A percentile compares a stretch with the other conserved stretches of the same genome.
Conservation (phyloP, 1,140 invertebrate genomes). For the Carcinoscorpius rotundicauda region DNA sequence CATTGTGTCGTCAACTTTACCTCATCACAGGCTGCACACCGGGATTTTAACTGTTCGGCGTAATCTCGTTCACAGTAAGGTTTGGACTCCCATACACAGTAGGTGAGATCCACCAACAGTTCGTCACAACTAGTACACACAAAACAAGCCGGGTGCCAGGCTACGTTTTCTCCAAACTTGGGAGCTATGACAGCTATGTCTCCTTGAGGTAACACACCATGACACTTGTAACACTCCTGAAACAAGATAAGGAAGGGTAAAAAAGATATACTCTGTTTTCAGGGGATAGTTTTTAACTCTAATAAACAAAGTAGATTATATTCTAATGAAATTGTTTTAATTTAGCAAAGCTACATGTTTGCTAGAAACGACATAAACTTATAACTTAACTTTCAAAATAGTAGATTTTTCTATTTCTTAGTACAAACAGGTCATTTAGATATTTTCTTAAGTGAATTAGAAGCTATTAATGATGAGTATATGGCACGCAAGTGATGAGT, state of each 20-base stretch:
- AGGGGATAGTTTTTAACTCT: neutral
- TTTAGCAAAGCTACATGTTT: neutral
- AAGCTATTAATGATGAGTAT: too few relatives aligned
- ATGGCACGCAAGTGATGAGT: too few relatives aligned
- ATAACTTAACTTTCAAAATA: too few relatives aligned
- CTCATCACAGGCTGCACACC: slow-evolving; percentile 89
- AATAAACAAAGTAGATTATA: neutral
- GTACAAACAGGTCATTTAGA: too few relatives aligned
- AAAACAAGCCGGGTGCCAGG: slow-evolving; percentile 83
- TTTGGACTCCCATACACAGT: slow-evolving; percentile 73
- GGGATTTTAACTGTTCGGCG: slow-evolving; percentile 78
- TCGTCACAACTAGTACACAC: slow-evolving; percentile 69
- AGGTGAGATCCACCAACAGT: slow-evolving; percentile 79
- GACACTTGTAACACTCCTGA: slow-evolving; percentile 51
- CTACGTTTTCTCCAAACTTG: slow-evolving; percentile 47
- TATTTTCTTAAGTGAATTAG: too few relatives aligned
- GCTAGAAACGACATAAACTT: too few relatives aligned
- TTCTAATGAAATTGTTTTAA: slow-evolving; percentile 28
- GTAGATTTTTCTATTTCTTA: too few relatives aligned
- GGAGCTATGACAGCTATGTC: slow-evolving; percentile 56
- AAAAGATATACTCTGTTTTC: neutral
- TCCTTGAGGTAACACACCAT: slow-evolving; percentile 45
- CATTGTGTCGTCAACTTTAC: slow-evolving; percentile 46
- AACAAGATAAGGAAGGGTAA: slow-evolving; percentile 12
- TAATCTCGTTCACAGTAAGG: slow-evolving; percentile 89